phyloP scores from a whole-genome alignment of 2,113 vertebrate species.

The Oncorhynchus nerka region DNA sequence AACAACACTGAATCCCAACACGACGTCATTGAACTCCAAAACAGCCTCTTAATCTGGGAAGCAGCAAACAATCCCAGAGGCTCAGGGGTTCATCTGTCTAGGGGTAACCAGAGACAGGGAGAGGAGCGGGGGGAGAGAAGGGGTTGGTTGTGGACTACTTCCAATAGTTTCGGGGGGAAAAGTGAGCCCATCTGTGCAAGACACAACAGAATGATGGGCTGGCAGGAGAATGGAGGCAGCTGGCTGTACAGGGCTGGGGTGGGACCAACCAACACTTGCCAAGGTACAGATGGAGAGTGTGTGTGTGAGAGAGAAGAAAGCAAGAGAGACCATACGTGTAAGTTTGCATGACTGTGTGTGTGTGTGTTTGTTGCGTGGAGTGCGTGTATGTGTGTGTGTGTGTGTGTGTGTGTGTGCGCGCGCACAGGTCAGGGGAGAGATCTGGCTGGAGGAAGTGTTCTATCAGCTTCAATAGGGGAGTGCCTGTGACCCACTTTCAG shows the following conservation, averaged over 20 bases:
- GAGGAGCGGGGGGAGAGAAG: not conserved
- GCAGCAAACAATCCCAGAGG: no score
- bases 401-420: not conserved
- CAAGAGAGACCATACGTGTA: not conserved
- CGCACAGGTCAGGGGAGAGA: not conserved
- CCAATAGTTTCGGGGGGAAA: conserved; percentile 21
- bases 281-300: conserved; percentile 42
- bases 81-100: no score
- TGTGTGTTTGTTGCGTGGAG: not conserved
- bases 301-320: conserved; percentile 3
- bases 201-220: conserved; percentile 48
- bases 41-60: no score
- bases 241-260: conserved; percentile 36
- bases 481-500: conserved; percentile 7
- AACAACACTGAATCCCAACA: no score
- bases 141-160: conserved; percentile 43
- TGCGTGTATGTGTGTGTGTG: not conserved
- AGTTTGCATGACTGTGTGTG: not conserved
- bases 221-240: conserved; percentile 42
- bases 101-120: not conserved
- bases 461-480: conserved; percentile 25
- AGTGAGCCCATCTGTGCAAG: conserved; percentile 37
- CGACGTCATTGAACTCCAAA: not conserved
- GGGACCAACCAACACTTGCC: conserved; percentile 33
- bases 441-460: conserved; percentile 27